Evolutionary conservation across 2,888 invertebrate genomes (phyloP).

Genomic region (Steinernema carpocapsae): DNA sequence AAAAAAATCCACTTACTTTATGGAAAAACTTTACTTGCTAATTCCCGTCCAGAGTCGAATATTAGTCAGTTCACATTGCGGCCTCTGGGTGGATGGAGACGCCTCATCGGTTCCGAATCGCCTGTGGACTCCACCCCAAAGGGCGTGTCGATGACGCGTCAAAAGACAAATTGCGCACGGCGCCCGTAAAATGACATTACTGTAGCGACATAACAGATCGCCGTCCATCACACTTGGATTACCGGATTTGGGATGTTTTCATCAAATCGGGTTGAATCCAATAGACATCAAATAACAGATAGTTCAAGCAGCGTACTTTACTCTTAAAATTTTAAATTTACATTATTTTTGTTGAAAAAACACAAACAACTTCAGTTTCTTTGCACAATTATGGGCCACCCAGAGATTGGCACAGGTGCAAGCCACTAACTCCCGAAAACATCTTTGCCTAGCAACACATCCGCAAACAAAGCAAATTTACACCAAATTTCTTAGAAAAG

Average conservation of each 20-base stretch:
- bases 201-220: constrained; percentile 23
- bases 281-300: not conserved
- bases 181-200: constrained; percentile 33
- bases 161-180: constrained; percentile 31
- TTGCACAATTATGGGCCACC: no score
- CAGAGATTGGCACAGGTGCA: no score
- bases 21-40: no score
- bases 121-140: constrained; percentile 7
- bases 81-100: not conserved
- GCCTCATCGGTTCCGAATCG: no score
- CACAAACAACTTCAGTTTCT: no score
- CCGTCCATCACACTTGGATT: constrained; percentile 15
- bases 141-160: not conserved
- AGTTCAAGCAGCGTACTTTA: not conserved
- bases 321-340: not conserved
- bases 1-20: no score
- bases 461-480: not conserved
- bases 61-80: no score
- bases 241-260: constrained; percentile 33
- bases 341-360: no score
- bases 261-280: not conserved
- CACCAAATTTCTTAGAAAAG: no score
- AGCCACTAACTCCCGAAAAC: not conserved
- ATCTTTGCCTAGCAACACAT: constrained; percentile 16
- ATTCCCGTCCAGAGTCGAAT: no score